Percentiles rank a stretch among this genome's conserved stretches.
phyloP scores from a whole-genome alignment of 2,113 vertebrate species.

The Sylvicapra grimmia region DNA sequence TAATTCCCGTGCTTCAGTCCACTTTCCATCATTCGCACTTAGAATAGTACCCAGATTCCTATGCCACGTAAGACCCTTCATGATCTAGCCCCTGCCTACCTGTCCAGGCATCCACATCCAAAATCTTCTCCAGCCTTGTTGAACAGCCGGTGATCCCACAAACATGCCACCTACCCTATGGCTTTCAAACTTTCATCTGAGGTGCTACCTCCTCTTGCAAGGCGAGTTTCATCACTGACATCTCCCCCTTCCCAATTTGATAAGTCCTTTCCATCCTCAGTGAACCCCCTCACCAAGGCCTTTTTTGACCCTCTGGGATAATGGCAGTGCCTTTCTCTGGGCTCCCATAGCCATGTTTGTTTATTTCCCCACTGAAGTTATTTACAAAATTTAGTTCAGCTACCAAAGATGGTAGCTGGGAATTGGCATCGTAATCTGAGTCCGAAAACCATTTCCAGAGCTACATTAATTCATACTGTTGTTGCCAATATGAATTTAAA shows the following conservation, averaged over 20 bases:
- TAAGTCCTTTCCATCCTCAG: background rate
- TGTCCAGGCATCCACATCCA: background rate
- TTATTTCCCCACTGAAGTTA: background rate
- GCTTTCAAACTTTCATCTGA: background rate
- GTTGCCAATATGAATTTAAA: background rate
- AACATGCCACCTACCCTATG: background rate
- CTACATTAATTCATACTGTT: background rate
- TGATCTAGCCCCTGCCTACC: background rate
- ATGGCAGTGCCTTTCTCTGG: background rate
- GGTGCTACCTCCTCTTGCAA: background rate
- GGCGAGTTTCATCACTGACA: background rate
- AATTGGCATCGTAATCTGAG: background rate
- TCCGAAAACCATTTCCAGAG: slow-evolving; percentile 19
- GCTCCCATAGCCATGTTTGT: background rate
- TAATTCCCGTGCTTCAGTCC: background rate
- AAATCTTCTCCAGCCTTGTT: background rate
- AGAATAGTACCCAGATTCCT: background rate
- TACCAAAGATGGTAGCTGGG: background rate
- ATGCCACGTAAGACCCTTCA: background rate
- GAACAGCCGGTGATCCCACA: background rate
- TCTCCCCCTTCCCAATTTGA: background rate
- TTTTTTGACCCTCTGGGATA: background rate
- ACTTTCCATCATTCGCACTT: background rate
- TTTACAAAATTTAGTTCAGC: background rate
- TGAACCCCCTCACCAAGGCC: background rate